Evolutionary conservation across 2,888 invertebrate species (phyloP).

Genomic region (Zhengitettix transpicula): DNA sequence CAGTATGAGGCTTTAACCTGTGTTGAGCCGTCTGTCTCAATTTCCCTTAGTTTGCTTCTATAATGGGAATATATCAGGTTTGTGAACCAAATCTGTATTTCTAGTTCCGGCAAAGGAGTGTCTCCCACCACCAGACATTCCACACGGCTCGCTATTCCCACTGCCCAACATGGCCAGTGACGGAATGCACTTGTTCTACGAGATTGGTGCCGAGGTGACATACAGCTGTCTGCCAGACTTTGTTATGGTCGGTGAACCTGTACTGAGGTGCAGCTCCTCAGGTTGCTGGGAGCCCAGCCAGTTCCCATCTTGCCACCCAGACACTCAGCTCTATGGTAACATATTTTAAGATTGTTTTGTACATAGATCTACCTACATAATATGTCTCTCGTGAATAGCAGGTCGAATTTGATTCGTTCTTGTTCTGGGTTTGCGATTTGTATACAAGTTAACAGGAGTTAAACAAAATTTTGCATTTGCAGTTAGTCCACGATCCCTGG

Average conservation of each 20-base stretch:
- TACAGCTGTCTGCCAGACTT: conserved; percentile 24
- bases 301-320: conserved; percentile 16
- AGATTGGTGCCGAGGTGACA: conserved; percentile 21
- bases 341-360: too few species aligned
- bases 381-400: too few species aligned
- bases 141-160: not conserved
- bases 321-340: not conserved
- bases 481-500: not conserved
- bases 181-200: not conserved
- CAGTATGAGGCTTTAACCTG: too few species aligned
- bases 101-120: not conserved
- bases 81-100: too few species aligned
- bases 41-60: too few species aligned
- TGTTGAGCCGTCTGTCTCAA: too few species aligned
- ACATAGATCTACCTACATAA: too few species aligned
- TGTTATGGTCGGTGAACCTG: conserved; percentile 20
- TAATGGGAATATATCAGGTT: too few species aligned
- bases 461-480: not conserved
- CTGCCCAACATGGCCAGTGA: not conserved
- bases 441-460: too few species aligned
- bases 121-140: not conserved
- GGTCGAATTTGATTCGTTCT: too few species aligned
- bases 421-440: too few species aligned
- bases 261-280: conserved; percentile 22
- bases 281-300: conserved; percentile 26